Conservation (phyloP, 2,797 vertebrate species). For the Telmatherina bonti region DNA sequence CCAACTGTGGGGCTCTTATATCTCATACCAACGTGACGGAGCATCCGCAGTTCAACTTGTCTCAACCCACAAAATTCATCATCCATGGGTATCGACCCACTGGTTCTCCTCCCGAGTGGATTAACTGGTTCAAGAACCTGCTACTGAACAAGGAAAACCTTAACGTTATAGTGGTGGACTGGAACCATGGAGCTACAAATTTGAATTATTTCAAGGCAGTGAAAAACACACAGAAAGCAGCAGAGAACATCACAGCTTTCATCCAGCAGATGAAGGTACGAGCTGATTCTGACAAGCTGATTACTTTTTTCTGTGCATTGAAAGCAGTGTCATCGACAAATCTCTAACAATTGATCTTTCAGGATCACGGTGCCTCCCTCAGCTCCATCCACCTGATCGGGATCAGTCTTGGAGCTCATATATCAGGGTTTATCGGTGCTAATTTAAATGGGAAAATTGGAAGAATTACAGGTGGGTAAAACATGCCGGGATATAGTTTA, state of each 20-base stretch:
- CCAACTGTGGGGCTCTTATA: conserved; percentile 80
- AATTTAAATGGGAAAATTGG: conserved; percentile 86
- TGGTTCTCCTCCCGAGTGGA: conserved; percentile 88
- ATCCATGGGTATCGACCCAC: conserved; percentile 92
- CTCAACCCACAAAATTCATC: conserved; percentile 86
- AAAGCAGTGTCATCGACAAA: neutral
- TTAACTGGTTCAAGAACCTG: neutral
- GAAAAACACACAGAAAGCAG: conserved; percentile 84
- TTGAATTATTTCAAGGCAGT: conserved; percentile 86
- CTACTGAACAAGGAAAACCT: conserved; percentile 81
- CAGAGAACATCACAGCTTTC: conserved; percentile 81
- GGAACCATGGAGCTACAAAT: conserved; percentile 93
- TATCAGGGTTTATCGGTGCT: conserved; percentile 92
- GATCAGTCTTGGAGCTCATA: conserved; percentile 94
- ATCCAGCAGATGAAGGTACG: conserved; percentile 88
- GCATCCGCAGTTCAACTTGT: conserved; percentile 72
- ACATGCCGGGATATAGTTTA: neutral
- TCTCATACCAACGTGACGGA: conserved; percentile 75
- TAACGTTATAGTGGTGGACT: conserved; percentile 92
- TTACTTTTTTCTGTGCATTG: neutral
- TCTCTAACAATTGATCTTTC: conserved; percentile 5
- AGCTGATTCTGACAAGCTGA: neutral
- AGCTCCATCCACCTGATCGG: conserved; percentile 90
- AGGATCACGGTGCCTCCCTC: conserved; percentile 85
- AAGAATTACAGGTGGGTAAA: conserved; percentile 91